Evolutionary conservation across 2,113 vertebrate species (phyloP).

Genomic region (Caloenas nicobarica): DNA sequence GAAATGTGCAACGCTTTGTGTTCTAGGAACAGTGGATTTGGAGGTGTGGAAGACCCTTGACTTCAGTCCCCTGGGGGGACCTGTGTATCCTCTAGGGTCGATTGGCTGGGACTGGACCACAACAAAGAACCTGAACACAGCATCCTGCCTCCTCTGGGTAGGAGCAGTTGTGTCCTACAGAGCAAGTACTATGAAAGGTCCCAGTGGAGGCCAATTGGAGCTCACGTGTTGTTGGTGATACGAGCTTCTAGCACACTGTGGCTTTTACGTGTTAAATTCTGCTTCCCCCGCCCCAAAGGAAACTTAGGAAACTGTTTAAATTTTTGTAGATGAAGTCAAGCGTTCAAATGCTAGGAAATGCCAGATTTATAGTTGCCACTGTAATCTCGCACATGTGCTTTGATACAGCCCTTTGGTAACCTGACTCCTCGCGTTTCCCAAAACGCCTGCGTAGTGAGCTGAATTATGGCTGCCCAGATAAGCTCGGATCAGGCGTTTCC

Average conservation of each 20-base stretch:
- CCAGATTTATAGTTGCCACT: constrained; percentile 10
- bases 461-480: background rate
- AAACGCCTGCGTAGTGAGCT: background rate
- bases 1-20: accelerated
- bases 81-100: background rate
- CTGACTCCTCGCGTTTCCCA: background rate
- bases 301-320: background rate
- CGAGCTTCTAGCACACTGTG: background rate
- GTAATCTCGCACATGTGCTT: constrained; percentile 4
- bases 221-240: background rate
- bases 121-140: background rate
- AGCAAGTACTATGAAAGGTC: background rate
- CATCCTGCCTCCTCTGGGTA: background rate
- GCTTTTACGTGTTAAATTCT: background rate
- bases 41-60: background rate
- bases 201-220: background rate
- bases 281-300: background rate
- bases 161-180: background rate
- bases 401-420: background rate
- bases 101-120: background rate
- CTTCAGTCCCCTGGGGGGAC: background rate
- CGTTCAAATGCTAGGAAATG: background rate
- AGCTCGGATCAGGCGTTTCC: background rate
- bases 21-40: background rate
- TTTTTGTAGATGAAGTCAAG: background rate